phyloP scores from a whole-genome alignment of 2,888 invertebrate genomes.

The Tethea ocularis region DNA sequence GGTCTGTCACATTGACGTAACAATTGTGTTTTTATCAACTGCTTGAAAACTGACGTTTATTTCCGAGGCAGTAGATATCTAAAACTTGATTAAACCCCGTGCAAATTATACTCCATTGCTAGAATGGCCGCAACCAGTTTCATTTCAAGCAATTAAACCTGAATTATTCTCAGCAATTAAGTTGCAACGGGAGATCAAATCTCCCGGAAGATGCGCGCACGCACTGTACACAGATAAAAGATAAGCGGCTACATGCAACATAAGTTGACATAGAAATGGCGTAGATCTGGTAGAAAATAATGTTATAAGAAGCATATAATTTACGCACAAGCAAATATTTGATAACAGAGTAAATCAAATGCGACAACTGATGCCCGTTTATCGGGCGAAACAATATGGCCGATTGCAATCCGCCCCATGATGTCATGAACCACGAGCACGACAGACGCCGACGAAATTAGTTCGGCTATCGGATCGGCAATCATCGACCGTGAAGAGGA shows the following conservation, averaged over 20 bases:
- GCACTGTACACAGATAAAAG: not conserved
- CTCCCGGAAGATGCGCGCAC: not conserved
- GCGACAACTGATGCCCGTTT: not conserved
- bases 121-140: not conserved
- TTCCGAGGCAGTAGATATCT: not conserved
- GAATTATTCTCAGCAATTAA: not conserved
- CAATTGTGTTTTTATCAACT: not conserved
- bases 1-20: not conserved
- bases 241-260: not conserved
- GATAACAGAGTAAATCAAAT: not conserved
- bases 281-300: not conserved
- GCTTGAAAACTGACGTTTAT: not conserved
- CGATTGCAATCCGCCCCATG: constrained; percentile 3
- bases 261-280: not conserved
- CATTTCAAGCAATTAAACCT: not conserved
- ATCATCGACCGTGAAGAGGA: constrained; percentile 23
- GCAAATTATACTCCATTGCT: not conserved
- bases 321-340: not conserved
- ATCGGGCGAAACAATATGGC: not conserved
- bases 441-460: not conserved
- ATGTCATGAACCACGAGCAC: not conserved
- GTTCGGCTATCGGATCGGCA: not conserved
- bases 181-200: not conserved
- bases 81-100: not conserved
- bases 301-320: not conserved